A percentile compares a stretch with the other conserved stretches of the same genome.
Evolutionary conservation across 2,797 vertebrate species (phyloP).

Genomic region (Tinamus major): DNA sequence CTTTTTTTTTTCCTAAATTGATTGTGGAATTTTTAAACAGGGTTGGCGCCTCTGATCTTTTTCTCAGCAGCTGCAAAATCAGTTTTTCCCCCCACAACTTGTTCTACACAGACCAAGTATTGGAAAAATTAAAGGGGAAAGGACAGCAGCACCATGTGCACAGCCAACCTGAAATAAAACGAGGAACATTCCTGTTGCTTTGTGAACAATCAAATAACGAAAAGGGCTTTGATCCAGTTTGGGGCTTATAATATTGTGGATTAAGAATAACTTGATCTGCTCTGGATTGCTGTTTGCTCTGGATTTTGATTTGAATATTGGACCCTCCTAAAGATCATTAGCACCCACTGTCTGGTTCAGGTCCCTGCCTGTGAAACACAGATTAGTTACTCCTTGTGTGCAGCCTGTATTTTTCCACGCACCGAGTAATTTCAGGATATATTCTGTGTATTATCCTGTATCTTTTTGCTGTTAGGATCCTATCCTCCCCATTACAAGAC

Average conservation of each 20-base stretch:
- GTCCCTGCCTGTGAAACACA: not conserved
- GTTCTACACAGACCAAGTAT: conserved; percentile 71
- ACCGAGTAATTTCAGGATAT: not conserved
- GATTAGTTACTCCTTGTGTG: not conserved
- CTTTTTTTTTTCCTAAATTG: conserved; percentile 76
- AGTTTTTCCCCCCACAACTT: conserved; percentile 75
- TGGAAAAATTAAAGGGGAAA: conserved; percentile 73
- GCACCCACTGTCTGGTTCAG: not conserved
- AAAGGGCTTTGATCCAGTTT: conserved; percentile 1
- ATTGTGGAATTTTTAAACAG: conserved; percentile 84
- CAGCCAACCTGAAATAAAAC: not conserved
- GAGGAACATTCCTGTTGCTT: not conserved
- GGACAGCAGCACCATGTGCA: conserved; percentile 37
- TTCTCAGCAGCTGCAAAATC: conserved; percentile 78
- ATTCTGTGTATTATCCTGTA: not conserved
- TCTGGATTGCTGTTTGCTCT: not conserved
- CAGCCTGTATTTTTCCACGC: not conserved
- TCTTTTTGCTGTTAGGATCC: not conserved
- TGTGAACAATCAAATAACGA: not conserved
- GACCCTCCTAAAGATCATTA: not conserved
- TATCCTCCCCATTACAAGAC: not conserved
- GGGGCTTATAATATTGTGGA: not conserved
- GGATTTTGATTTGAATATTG: conserved; percentile 32
- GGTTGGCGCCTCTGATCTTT: conserved; percentile 82
- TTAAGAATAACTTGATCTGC: not conserved